These are phyloP conservation scores for Knipowitschia caucasica DNA, from an alignment of 2,797 vertebrate species.

Conservation along the genomic window DNA sequence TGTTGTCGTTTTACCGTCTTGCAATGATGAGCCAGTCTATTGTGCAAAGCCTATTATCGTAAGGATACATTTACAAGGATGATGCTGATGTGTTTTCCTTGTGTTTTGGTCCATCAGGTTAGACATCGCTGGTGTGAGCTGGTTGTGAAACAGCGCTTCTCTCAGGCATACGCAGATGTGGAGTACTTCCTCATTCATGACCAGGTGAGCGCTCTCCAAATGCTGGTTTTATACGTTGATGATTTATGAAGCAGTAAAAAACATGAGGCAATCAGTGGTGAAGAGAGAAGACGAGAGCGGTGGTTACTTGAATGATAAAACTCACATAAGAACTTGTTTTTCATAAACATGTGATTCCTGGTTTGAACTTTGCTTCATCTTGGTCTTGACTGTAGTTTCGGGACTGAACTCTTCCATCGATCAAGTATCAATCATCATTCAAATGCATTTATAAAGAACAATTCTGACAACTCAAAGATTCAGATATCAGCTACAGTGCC, in stretches of 20 bases:
- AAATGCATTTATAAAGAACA: no score
- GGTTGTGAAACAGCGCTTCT: conserved; percentile 83
- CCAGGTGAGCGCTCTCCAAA: conserved; percentile 74
- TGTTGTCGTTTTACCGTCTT: neutral
- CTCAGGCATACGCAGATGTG: conserved; percentile 79
- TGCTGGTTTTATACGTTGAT: neutral
- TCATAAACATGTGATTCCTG: no score
- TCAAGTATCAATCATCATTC: no score
- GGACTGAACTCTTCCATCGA: no score
- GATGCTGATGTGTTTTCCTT: neutral
- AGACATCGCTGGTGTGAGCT: conserved; percentile 97
- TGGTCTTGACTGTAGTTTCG: no score
- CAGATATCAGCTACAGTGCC: no score
- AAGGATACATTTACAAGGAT: neutral
- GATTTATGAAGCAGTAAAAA: neutral
- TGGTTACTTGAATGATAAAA: no score
- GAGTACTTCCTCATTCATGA: conserved; percentile 85
- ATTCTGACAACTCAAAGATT: no score
- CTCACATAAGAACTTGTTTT: no score
- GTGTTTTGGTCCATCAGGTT: conserved; percentile 71
- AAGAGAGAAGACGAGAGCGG: neutral
- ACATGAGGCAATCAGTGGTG: neutral
- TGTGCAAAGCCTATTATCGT: neutral
- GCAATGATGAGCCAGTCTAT: neutral
- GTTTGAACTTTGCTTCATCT: no score